Evolutionary conservation across 2,797 vertebrate genomes (phyloP).

Genomic region (Acanthopagrus latus): DNA sequence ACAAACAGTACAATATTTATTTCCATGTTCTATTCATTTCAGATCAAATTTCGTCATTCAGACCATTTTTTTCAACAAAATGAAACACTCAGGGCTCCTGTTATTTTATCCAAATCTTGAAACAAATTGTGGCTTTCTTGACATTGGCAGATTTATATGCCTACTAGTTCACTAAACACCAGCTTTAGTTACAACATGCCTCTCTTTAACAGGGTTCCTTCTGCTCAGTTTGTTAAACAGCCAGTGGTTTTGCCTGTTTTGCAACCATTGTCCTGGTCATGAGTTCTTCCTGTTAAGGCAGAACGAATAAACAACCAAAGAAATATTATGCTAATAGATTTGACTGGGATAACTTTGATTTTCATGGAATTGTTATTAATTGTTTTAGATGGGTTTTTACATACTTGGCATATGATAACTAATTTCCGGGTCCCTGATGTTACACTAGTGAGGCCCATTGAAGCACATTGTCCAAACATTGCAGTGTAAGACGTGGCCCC

Average conservation of each 20-base stretch:
- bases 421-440: constrained; percentile 1
- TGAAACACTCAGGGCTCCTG: constrained; percentile 6
- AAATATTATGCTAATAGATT: not conserved
- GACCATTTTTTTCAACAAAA: constrained; percentile 2
- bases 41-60: constrained; percentile 16
- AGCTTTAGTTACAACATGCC: not conserved
- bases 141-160: not conserved
- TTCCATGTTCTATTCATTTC: constrained; percentile 24
- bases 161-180: constrained; percentile 8
- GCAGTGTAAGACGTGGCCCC: constrained; percentile 1
- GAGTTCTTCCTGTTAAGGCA: not conserved
- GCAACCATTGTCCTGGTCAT: not conserved
- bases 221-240: not conserved
- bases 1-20: constrained; percentile 38
- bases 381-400: not conserved
- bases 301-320: not conserved
- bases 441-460: constrained; percentile 10
- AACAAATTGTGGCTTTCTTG: constrained; percentile 25
- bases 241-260: not conserved
- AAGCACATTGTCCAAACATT: not conserved
- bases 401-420: not conserved
- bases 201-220: not conserved
- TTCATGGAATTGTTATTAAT: not conserved
- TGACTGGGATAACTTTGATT: not conserved
- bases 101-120: constrained; percentile 22